phyloP scores from a whole-genome alignment of 2,888 invertebrate species.

The Pelosia muscerda region DNA sequence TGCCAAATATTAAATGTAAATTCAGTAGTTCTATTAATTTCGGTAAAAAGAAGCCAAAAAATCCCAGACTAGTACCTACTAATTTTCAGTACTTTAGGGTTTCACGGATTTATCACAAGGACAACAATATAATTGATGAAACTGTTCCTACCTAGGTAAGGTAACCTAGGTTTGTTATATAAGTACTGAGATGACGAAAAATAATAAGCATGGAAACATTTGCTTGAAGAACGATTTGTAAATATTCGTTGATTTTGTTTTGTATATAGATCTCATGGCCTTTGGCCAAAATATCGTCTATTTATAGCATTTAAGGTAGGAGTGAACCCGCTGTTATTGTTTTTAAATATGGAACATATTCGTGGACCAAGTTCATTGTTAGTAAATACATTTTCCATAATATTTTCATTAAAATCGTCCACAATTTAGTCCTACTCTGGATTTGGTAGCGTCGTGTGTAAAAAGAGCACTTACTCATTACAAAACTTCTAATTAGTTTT shows the following conservation, averaged over 20 bases:
- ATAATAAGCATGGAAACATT: not conserved
- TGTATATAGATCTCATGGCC: slow-evolving; percentile 61
- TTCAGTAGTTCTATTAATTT: not conserved
- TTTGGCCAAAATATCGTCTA: slow-evolving; percentile 64
- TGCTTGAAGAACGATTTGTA: slow-evolving; percentile 27
- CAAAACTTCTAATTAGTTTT: not conserved
- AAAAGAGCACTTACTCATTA: slow-evolving; percentile 5
- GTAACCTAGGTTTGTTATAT: too few relatives aligned
- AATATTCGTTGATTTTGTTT: slow-evolving; percentile 46
- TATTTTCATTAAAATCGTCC: not conserved
- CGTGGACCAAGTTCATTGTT: slow-evolving; percentile 54
- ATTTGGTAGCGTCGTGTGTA: not conserved
- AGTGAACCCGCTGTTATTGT: slow-evolving; percentile 43
- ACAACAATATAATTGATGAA: too few relatives aligned
- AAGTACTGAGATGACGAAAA: not conserved
- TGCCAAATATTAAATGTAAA: not conserved
- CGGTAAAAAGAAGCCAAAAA: not conserved
- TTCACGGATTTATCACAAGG: not conserved
- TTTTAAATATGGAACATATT: slow-evolving; percentile 23
- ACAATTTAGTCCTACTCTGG: not conserved
- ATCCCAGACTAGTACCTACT: not conserved
- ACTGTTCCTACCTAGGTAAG: not conserved
- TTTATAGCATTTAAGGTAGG: slow-evolving; percentile 61
- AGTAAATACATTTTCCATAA: slow-evolving; percentile 14
- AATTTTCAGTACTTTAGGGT: slow-evolving; percentile 1